Percentiles rank a stretch among this genome's conserved stretches.
phyloP scores from a whole-genome alignment of 2,113 vertebrate species.

The Megaceryle torquata region DNA sequence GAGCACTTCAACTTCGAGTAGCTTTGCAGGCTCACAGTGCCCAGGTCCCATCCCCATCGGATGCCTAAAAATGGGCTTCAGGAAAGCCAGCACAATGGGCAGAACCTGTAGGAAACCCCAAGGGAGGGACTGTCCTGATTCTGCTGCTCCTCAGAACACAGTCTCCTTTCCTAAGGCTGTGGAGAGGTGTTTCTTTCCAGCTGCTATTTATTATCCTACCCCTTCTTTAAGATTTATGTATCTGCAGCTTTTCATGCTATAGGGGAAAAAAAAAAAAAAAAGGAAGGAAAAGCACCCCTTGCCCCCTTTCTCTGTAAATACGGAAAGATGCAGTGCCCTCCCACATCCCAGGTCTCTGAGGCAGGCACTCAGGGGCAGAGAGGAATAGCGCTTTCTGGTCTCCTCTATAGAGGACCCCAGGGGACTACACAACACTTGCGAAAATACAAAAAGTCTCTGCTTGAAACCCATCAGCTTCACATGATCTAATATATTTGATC shows the following conservation, averaged over 20 bases:
- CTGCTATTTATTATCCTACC: not conserved
- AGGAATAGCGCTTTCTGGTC: not conserved
- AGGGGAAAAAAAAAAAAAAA: no score
- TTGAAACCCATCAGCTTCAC: not conserved
- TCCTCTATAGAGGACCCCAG: not conserved
- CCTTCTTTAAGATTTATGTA: not conserved
- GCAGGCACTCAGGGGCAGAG: not conserved
- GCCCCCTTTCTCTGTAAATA: not conserved
- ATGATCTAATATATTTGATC: not conserved
- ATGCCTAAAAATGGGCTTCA: not conserved
- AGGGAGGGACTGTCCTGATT: not conserved
- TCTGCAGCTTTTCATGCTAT: not conserved
- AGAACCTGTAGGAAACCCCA: not conserved
- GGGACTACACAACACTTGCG: not conserved
- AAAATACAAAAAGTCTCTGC: rapidly evolving
- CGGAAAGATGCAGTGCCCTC: not conserved
- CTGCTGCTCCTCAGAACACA: not conserved
- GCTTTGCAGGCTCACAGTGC: not conserved
- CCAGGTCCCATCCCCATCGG: not conserved
- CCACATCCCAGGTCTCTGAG: not conserved
- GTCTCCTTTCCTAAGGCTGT: not conserved
- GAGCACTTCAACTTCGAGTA: not conserved
- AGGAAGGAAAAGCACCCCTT: not conserved
- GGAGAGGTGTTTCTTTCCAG: not conserved
- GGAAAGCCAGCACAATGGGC: not conserved